Evolutionary conservation across 2,113 vertebrate genomes (phyloP), one percentile per base, ranked within the genome.

Genomic region (Chloebia gouldiae): DNA sequence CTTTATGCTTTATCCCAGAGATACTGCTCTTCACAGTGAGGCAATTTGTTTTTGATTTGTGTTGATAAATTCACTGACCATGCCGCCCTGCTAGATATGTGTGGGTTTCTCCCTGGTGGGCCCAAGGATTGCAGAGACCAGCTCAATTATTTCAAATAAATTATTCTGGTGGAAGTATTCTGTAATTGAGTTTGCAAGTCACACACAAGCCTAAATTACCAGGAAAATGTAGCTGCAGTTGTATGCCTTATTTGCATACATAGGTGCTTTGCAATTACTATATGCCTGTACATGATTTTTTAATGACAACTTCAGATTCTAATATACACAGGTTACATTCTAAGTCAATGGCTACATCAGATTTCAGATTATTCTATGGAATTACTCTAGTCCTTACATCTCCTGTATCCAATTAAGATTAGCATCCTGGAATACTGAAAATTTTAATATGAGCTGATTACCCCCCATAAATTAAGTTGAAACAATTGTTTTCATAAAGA

Each of bases 401-500:
- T 93, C 49, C 88, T 90, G 53, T 57, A 90, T 92, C 72, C 71
- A 91, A 80, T 94, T 95, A 87, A 93, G 63, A 88, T 90, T 79
- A 95, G 77, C 47, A 94, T 88, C 27, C 66, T 66, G 30, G 31
- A 94, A 86, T 96, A 94, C 4, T 47, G 35, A 89, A 91, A 94
- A 82, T 57, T 71, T 92, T 91, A 91, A 89, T 86, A 93, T 75
- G 76, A 87, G 66, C 65, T 88, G 86, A 88, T 91, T 92, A 79
- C 47, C 81, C 88, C 95, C 95, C 61, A 88, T 93, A 94, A 95
- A 94, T 92, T 83, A 86, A 79, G 79, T 69, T 61, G 88, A 88
- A 94, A 92, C 91, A 95, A 94, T 93, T 92, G 91, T 95, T 96
- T 95, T 96, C 84, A 91, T 92, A 94, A 93, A 94, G 79, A 73